These are phyloP conservation scores for Amazona finschi DNA, from an alignment of 2,797 vertebrate genomes.

Conservation along the genomic window DNA sequence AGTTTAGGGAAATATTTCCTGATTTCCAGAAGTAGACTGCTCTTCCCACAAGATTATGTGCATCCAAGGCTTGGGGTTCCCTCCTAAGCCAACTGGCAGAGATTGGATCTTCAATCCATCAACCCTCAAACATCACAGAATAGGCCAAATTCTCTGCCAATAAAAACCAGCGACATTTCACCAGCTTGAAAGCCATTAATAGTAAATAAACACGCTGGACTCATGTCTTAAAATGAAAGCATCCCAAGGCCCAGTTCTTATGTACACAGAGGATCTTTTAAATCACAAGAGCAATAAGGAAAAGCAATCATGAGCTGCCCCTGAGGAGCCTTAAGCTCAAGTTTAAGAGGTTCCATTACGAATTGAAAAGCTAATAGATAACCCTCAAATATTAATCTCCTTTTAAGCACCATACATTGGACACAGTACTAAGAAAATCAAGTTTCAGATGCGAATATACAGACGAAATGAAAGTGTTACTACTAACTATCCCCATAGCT, in stretches of 20 bases:
- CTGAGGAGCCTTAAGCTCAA: background rate
- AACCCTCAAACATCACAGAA: background rate
- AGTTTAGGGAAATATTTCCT: slow-evolving; percentile 27
- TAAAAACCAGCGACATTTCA: background rate
- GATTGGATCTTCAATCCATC: background rate
- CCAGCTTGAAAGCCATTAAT: background rate
- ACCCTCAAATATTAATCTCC: background rate
- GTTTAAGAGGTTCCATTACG: background rate
- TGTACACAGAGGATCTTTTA: background rate
- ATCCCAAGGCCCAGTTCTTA: background rate
- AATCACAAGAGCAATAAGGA: background rate
- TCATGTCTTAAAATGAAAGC: background rate
- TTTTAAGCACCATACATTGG: background rate
- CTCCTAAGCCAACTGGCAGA: slow-evolving; percentile 18
- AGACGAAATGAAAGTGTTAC: background rate
- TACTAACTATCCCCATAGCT: background rate
- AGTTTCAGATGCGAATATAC: background rate
- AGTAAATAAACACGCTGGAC: background rate
- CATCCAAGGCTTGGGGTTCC: background rate
- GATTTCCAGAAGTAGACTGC: slow-evolving; percentile 34
- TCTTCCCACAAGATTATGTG: slow-evolving; percentile 33
- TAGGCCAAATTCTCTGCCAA: background rate
- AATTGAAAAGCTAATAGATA: background rate
- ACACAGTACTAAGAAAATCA: background rate
- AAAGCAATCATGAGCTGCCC: background rate